Percentiles rank a stretch among this genome's conserved stretches.
Conservation (phyloP, 2,888 invertebrate genomes). For the Tetanocera ferruginea region DNA sequence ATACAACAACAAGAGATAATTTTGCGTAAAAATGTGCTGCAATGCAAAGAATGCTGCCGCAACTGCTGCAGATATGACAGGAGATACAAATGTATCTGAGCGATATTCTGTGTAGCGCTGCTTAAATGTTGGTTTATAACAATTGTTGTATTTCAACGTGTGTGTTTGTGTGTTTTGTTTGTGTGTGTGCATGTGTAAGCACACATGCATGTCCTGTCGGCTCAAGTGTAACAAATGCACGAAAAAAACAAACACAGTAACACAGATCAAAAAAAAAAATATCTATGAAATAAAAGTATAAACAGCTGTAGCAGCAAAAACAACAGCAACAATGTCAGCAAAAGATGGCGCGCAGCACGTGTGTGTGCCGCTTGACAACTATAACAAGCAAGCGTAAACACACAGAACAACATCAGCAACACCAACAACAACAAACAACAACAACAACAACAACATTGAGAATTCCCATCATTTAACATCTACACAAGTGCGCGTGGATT, state of each 20-base stretch:
- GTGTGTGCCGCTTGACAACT: not conserved
- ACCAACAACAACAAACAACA: not conserved
- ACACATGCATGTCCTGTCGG: no score
- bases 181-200: not conserved
- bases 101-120: not conserved
- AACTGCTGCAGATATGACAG: not conserved
- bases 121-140: not conserved
- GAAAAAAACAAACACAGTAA: not conserved
- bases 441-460: not conserved
- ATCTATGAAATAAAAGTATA: not conserved
- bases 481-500: not conserved
- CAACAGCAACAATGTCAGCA: slow-evolving; percentile 9
- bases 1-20: not conserved
- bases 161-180: not conserved
- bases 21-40: slow-evolving; percentile 1
- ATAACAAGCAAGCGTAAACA: not conserved
- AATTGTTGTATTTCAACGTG: not conserved
- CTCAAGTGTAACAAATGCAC: no score
- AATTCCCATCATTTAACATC: not conserved
- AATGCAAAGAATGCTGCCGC: not conserved
- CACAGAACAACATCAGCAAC: not conserved
- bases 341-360: slow-evolving; percentile 15
- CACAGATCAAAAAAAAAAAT: not conserved
- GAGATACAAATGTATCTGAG: not conserved
- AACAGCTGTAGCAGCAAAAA: not conserved